Conservation (phyloP, 2,113 vertebrate species). For the Naja naja region DNA sequence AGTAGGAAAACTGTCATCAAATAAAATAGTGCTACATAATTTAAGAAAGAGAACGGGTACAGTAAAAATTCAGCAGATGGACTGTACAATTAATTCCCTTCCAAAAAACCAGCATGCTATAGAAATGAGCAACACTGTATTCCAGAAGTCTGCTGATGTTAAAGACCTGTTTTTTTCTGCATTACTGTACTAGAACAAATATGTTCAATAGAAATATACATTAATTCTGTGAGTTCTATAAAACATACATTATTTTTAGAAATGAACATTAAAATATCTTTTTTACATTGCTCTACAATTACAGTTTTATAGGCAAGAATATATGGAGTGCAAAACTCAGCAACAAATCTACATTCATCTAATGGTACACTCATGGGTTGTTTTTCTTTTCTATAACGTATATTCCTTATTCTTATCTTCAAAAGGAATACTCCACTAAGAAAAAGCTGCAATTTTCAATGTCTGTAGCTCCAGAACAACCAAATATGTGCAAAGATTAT, state of each 20-base stretch:
- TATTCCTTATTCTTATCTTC: slow-evolving; percentile 13
- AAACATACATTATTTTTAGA: neutral
- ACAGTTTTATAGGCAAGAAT: neutral
- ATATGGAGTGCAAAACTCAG: slow-evolving; percentile 4
- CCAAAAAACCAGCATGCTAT: slow-evolving; percentile 8
- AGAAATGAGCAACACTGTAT: neutral
- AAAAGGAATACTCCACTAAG: slow-evolving; percentile 18
- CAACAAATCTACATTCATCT: neutral
- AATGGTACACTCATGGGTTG: neutral
- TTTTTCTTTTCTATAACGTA: neutral
- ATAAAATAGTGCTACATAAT: neutral
- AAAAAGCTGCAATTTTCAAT: slow-evolving; percentile 11
- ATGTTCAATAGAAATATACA: slow-evolving; percentile 9
- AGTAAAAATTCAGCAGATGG: neutral
- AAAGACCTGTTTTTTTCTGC: neutral
- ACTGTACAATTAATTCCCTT: neutral
- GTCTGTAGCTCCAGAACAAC: neutral
- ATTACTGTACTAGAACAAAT: slow-evolving; percentile 15
- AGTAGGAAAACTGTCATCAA: neutral
- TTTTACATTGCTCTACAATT: neutral
- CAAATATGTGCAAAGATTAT: neutral
- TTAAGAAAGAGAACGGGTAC: neutral
- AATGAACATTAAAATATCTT: neutral
- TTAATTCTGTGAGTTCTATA: neutral
- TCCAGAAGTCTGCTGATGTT: neutral